Percentiles rank a stretch among this genome's conserved stretches.
These are phyloP conservation scores for Cheilosia impressa DNA, from an alignment of 2,888 invertebrate species.

Conservation along the genomic window DNA sequence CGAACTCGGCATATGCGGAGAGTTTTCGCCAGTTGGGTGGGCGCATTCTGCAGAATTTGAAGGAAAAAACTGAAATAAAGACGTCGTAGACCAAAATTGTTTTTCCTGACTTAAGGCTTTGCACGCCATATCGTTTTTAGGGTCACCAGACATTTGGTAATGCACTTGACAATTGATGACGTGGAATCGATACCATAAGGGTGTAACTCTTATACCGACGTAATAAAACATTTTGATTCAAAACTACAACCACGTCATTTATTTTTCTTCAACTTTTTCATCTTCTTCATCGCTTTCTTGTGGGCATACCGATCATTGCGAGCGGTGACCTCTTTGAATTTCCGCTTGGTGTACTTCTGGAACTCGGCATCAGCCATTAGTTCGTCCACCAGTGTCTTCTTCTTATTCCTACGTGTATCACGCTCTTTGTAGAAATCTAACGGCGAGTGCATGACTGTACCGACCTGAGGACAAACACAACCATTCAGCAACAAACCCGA, in stretches of 20 bases:
- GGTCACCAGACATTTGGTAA: too few relatives aligned
- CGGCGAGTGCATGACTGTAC: constrained; percentile 92
- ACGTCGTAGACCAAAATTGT: background rate
- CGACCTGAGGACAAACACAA: constrained; percentile 85
- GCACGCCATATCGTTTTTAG: too few relatives aligned
- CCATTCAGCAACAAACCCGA: background rate
- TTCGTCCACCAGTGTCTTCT: constrained; percentile 96
- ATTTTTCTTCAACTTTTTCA: constrained; percentile 85
- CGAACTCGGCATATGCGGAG: constrained; percentile 79
- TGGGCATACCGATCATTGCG: constrained; percentile 87
- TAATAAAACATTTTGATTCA: too few relatives aligned
- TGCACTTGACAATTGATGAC: too few relatives aligned
- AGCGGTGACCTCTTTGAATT: constrained; percentile 90
- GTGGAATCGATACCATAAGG: too few relatives aligned
- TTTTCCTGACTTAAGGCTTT: background rate
- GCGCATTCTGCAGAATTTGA: constrained; percentile 71
- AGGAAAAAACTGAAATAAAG: constrained; percentile 27
- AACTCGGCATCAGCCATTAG: constrained; percentile 94
- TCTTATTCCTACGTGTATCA: constrained; percentile 93
- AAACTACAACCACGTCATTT: constrained; percentile 73
- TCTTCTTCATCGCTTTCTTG: constrained; percentile 90
- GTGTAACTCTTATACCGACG: too few relatives aligned
- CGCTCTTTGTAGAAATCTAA: constrained; percentile 94
- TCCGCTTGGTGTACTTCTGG: constrained; percentile 91
- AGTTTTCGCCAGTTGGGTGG: constrained; percentile 77